A percentile compares a stretch with the other conserved stretches of the same genome.
phyloP scores from a whole-genome alignment of 2,797 vertebrate genomes.

The Rhinophrynus dorsalis region DNA sequence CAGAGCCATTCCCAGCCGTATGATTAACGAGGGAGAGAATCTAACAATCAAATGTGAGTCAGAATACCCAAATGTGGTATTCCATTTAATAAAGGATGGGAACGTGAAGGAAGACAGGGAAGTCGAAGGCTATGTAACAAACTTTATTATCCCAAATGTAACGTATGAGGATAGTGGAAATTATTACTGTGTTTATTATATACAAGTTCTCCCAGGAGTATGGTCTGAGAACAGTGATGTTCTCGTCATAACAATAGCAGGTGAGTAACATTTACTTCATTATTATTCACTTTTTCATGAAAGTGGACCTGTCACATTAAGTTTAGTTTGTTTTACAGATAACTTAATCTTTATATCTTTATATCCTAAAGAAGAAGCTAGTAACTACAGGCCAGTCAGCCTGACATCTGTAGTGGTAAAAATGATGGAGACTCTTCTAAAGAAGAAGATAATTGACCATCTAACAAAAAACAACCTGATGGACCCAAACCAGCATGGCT shows the following conservation, averaged over 20 bases:
- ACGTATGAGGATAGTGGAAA: background rate
- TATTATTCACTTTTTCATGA: too few species aligned
- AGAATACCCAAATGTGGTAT: background rate
- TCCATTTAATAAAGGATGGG: background rate
- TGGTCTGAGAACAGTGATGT: background rate
- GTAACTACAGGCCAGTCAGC: too few species aligned
- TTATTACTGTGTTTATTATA: background rate
- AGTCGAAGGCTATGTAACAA: background rate
- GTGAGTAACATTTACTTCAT: background rate
- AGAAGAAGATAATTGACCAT: too few species aligned
- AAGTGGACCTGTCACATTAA: too few species aligned
- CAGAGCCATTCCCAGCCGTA: background rate
- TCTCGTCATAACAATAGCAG: background rate
- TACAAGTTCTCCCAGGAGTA: accelerated
- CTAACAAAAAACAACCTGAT: too few species aligned
- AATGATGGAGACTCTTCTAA: too few species aligned
- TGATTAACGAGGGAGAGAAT: background rate
- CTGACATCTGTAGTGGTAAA: too few species aligned
- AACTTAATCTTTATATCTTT: too few species aligned
- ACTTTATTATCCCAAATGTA: background rate
- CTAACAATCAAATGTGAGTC: background rate
- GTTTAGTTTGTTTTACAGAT: too few species aligned
- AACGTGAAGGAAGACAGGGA: accelerated
- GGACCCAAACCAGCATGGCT: too few species aligned
- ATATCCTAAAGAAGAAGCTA: too few species aligned